Evolutionary conservation across 2,888 invertebrate genomes (phyloP), one percentile per base, ranked within the genome.

Genomic region (Cistogaster globosa): DNA sequence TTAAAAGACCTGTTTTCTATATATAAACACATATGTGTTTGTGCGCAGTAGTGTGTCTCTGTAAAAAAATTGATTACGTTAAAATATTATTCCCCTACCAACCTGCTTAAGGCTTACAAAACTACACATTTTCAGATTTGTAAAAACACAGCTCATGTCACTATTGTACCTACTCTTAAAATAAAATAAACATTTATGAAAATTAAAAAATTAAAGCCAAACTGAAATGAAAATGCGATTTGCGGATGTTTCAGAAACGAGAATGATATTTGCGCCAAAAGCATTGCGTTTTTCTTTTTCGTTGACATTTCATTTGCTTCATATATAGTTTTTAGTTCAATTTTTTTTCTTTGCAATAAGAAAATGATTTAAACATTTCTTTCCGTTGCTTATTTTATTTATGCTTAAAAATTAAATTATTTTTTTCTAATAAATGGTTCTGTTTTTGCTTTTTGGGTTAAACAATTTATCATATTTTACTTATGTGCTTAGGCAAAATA

Each of bases 81-180:
- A 60, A 26, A 67, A 67, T 72, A 57, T 68, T 42, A 67, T 65
- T 75, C 26, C 32, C 55, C 51, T 60, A 71, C 76, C 63, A 76
- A 75, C 75, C 69, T 62, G 63, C 82, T 82, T 58, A 58, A 65
- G 69, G 76, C 76, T n/a, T 20, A 63, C 22, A 62, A 60, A 75
- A 62, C 32, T 68, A 71, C 9, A 68, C 63, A 51, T 51, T 69
- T 42, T 82, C 63, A 76, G 57, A 63, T 57, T 58, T 38, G 26
- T 62, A 81, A 65, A 58, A 42, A 38, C 60, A 32, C 20, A 7
- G 45, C 12, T 36, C 45, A 75, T 69, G 26, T 18, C 8, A 38
- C 38, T n/a, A n/a, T n/a, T n/a, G n/a, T n/a, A n/a, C n/a, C n/a
- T n/a, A n/a, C n/a, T 18, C 42, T 76, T 71, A 38, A 82, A 76